phyloP scores from a whole-genome alignment of 53 echinoderm and acorn worm genomes.

The Arbacia lixula region DNA sequence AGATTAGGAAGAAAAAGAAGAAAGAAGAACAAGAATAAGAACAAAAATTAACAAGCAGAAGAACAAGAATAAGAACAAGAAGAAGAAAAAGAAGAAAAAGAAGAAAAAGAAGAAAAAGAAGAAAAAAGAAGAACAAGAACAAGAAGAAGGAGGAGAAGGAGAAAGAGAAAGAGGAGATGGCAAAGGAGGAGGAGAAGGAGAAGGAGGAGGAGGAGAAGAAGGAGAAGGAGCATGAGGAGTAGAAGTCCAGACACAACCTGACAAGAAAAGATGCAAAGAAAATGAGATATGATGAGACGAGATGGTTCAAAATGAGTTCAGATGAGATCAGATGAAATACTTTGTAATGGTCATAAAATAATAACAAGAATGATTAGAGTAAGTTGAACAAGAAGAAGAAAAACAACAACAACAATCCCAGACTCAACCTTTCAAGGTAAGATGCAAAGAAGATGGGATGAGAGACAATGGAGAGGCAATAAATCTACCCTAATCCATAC shows the following conservation, averaged over 20 bases:
- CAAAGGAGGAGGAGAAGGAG: not conserved
- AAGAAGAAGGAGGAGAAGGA: not conserved
- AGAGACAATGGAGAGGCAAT: too few species aligned
- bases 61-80: not conserved
- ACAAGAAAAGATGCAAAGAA: too few species aligned
- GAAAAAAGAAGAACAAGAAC: not conserved
- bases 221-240: not conserved
- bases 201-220: not conserved
- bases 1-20: not conserved
- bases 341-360: too few species aligned
- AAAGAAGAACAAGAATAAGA: not conserved
- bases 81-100: not conserved
- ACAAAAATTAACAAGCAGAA: constrained; percentile 20
- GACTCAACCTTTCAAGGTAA: too few species aligned
- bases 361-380: too few species aligned
- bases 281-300: too few species aligned
- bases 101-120: not conserved
- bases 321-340: too few species aligned
- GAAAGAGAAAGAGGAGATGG: not conserved
- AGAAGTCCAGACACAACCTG: not conserved
- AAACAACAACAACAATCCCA: too few species aligned
- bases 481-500: too few species aligned
- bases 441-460: too few species aligned
- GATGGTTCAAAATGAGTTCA: too few species aligned
- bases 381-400: too few species aligned